These are phyloP conservation scores for Drosophila eohydei DNA, from an alignment of 2,888 invertebrate species.

Conservation along the genomic window DNA sequence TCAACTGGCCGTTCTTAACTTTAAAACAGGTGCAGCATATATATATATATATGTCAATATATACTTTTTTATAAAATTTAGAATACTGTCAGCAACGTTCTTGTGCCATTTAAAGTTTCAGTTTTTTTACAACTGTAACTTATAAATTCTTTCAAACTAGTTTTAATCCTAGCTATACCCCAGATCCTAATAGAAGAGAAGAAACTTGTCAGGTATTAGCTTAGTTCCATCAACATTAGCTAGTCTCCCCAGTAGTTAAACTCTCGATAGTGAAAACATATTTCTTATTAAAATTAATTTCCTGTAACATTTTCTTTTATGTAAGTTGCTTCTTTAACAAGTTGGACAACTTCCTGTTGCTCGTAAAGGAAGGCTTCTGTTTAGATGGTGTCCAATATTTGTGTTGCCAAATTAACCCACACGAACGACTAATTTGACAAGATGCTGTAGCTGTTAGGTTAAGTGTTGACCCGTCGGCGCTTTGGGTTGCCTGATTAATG, in stretches of 20 bases:
- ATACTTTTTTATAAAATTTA: no score
- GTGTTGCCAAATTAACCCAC: constrained; percentile 22
- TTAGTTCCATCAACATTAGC: background rate
- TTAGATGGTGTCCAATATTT: constrained; percentile 10
- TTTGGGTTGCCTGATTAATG: constrained; percentile 67
- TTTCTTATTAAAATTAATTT: background rate
- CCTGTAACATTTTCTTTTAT: background rate
- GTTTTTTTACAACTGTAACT: no score
- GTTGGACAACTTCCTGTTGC: constrained; percentile 10
- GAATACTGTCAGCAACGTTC: no score
- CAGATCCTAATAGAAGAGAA: no score
- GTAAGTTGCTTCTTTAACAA: no score
- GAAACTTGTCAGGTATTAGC: background rate
- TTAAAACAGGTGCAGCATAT: background rate
- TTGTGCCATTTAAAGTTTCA: no score
- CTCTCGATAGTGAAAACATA: background rate
- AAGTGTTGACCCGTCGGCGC: constrained; percentile 44
- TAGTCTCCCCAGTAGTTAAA: background rate
- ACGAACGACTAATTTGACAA: constrained; percentile 34
- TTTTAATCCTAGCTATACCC: no score
- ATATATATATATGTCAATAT: no score
- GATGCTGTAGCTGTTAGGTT: constrained; percentile 15
- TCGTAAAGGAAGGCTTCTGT: background rate
- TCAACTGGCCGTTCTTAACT: background rate
- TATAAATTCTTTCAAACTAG: no score